Base-by-base conservation (phyloP, 1,140 invertebrate species). In the Archivesica marissinica region DNA sequence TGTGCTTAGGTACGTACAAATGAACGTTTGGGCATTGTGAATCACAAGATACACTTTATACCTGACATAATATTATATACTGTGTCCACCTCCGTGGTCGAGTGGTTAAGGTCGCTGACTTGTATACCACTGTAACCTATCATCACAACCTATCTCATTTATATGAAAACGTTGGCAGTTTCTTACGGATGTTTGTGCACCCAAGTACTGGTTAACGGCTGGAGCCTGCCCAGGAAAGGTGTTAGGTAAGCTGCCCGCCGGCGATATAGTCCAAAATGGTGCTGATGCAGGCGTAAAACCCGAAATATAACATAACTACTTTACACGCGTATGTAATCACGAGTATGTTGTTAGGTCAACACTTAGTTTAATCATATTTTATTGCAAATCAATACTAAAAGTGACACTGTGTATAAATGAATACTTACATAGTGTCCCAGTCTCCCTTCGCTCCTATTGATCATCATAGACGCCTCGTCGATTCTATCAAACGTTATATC, bases 401-500 rank as follows among this genome's bases (percentile, higher is more conserved):
- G 52, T 9, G 3, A 9, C 28, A 4, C 7, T 23, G 6, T 9
- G 20, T 20, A 9, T 20, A 20, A 56, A 56, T 23, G 6, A 17
- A n/a, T 30, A 72, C 68, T 72, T 50, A 72, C 68, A 50, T 72
- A 72, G 17, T 72, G 50, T 30, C 68, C 68, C 0, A 50, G 20
- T 17, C 35, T 72, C 35, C 28, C 39, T 50, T 72, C 68, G 33
- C 38, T 1, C 20, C 20, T 72, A 28, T 72, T 72, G 17, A 72
- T 72, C 41, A 47, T 72, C 25, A 50, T 72, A 3, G 68, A 72
- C 2, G 23, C 68, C 6, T 72, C 15, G n/a, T 47, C 39, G 20
- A 72, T 50, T 17, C 20, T 72, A 4, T 47, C 68, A 50, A 72
- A 72, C 41, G 25, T 2, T 47, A 72, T 47, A 50, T 47, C 44